Base-by-base conservation (phyloP, 2,797 vertebrate species). In the Anas acuta region DNA sequence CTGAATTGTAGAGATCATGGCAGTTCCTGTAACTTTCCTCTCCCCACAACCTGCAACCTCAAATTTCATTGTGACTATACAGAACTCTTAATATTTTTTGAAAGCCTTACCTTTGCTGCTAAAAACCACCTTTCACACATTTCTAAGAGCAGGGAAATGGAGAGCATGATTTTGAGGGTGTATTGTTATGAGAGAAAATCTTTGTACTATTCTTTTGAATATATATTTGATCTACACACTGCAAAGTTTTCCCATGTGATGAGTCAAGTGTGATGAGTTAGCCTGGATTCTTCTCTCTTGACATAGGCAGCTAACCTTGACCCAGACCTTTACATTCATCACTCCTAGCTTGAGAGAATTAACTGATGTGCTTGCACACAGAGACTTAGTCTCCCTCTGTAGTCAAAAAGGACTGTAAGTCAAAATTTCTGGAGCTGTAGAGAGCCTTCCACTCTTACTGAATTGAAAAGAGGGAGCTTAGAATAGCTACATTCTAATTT, bases 201-300 rank as follows among this genome's bases (percentile, higher is more conserved):
- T 93, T 94, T 89, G 56, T 79, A 82, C 33, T 89, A 64, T 87
- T 91, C 45, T 75, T 19, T 62, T 73, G 87, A 84, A 75, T 65
- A 61, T 51, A 32, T 33, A 76, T 45, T 61, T 87, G 78, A 92
- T 84, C 62, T 78, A 39, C 30, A 37, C 11, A 39, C 62, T 69
- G 58, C 45, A 75, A 49, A 91, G 65, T 80, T 92, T 49, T 54
- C 23, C 65, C 74, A 60, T 8, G 20, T 72, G 80, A 81, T 35
- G 20, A 90, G 16, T n/a, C 61, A 76, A 91, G 62, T 75, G 65
- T 45, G 71, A 71, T 45, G 71, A 79, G 45, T 87, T 73, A 85
- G 22, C 32, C 14, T 43, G 49, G 64, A 79, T 73, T 91, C 41
- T 72, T 76, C 19, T 72, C 7, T 84, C n/a, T 62, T 73, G 56